Conservation (phyloP, 2,113 vertebrate genomes). For the Cygnus buccinator region DNA sequence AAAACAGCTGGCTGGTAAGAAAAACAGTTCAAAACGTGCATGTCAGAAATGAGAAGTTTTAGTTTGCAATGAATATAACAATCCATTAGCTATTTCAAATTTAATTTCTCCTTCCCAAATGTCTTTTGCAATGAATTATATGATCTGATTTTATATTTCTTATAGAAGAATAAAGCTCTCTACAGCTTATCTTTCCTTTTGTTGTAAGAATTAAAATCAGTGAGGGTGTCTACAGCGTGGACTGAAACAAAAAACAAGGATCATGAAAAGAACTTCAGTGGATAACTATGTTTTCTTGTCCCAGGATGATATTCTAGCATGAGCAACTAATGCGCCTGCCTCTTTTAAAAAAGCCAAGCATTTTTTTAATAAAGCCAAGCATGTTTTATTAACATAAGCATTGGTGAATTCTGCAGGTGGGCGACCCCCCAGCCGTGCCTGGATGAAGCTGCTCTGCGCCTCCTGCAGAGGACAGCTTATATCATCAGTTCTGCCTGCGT, state of each 20-base stretch:
- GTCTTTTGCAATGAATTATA: not conserved
- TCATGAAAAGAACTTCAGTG: not conserved
- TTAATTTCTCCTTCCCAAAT: not conserved
- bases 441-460: not conserved
- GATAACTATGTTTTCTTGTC: not conserved
- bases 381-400: not conserved
- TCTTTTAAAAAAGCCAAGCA: not conserved
- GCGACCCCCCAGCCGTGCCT: not conserved
- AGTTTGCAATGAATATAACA: not conserved
- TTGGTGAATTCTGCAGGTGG: not conserved
- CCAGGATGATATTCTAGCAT: not conserved
- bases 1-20: not conserved
- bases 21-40: not conserved
- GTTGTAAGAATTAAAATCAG: not conserved
- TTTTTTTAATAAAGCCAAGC: not conserved
- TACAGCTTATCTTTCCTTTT: not conserved
- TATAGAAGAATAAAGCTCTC: not conserved
- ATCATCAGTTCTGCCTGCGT: not conserved
- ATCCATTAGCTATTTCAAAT: not conserved
- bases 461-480: not conserved
- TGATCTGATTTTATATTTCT: not conserved
- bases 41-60: not conserved
- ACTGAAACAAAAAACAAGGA: not conserved
- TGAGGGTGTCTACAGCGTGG: accelerated
- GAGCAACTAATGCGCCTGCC: not conserved